These are phyloP conservation scores for Dicentrarchus labrax DNA, from an alignment of 2,113 vertebrate species.

Conservation along the genomic window DNA sequence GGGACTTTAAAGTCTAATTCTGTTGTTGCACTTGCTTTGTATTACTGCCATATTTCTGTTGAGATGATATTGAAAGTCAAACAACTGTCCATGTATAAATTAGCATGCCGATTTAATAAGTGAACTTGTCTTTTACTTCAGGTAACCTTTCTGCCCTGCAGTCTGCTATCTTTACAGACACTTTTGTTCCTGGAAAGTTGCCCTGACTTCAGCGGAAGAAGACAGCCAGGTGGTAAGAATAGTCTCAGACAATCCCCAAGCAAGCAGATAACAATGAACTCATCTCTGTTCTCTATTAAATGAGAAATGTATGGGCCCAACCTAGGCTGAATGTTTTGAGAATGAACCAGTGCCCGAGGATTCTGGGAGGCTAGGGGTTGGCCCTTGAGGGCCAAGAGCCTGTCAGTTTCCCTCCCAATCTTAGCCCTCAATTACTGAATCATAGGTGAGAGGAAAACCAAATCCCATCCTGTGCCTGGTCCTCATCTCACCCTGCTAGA, in stretches of 20 bases:
- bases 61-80: neutral
- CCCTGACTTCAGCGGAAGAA: constrained; percentile 27
- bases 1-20: neutral
- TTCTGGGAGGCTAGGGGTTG: constrained; percentile 32
- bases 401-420: constrained; percentile 67
- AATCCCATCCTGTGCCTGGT: constrained; percentile 66
- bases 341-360: constrained; percentile 34
- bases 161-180: constrained; percentile 7
- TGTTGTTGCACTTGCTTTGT: too few species aligned
- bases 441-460: constrained; percentile 63
- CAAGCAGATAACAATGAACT: constrained; percentile 57
- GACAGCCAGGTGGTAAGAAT: constrained; percentile 41
- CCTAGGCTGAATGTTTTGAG: constrained; percentile 35
- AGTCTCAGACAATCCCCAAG: constrained; percentile 45
- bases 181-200: constrained; percentile 31
- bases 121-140: neutral
- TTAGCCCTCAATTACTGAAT: constrained; percentile 76
- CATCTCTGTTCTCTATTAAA: constrained; percentile 60
- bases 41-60: neutral
- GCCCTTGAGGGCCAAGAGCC: constrained; percentile 49
- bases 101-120: neutral
- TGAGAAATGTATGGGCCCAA: constrained; percentile 55
- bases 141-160: neutral
- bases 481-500: constrained; percentile 55
- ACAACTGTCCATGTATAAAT: neutral